Evolutionary conservation across 1,140 invertebrate genomes (phyloP).

Genomic region (Pseudomyrmex concolor): DNA sequence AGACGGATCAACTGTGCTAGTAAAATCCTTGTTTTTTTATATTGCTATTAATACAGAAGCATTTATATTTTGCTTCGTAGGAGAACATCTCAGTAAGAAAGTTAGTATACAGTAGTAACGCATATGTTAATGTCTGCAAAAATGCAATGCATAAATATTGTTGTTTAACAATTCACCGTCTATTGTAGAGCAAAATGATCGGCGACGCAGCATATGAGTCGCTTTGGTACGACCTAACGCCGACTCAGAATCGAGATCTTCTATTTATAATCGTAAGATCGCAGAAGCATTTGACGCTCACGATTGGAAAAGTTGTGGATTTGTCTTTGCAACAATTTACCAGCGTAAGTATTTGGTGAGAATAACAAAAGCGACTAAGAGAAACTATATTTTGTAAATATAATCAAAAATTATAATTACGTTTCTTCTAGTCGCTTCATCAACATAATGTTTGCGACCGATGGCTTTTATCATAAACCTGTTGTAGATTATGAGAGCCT

Average conservation of each 20-base stretch:
- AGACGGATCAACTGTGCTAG: slow-evolving; percentile 8
- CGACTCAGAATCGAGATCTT: slow-evolving; percentile 10
- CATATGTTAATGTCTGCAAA: too few relatives aligned
- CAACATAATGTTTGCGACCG: too few relatives aligned
- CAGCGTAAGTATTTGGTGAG: slow-evolving; percentile 38
- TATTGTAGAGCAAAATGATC: slow-evolving; percentile 25
- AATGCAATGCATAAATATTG: too few relatives aligned
- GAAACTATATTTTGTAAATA: background rate
- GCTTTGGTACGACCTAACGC: slow-evolving; percentile 36
- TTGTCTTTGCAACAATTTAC: slow-evolving; percentile 58
- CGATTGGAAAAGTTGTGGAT: slow-evolving; percentile 45
- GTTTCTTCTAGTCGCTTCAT: background rate
- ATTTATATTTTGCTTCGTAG: slow-evolving; percentile 53
- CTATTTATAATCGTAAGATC: slow-evolving; percentile 50
- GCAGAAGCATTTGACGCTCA: slow-evolving; percentile 46
- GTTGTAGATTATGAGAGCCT: slow-evolving; percentile 23
- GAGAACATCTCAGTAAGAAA: slow-evolving; percentile 55
- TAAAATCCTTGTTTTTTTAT: slow-evolving; percentile 48
- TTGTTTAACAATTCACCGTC: too few relatives aligned
- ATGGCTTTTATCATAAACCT: background rate
- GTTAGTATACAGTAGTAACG: slow-evolving; percentile 27
- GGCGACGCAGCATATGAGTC: slow-evolving; percentile 27
- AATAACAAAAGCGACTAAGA: too few relatives aligned
- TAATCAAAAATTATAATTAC: background rate
- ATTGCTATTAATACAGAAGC: slow-evolving; percentile 50